Percentiles rank a stretch among this genome's conserved stretches.
phyloP scores from a whole-genome alignment of 2,888 invertebrate species.

The Drosophila mercatorum region DNA sequence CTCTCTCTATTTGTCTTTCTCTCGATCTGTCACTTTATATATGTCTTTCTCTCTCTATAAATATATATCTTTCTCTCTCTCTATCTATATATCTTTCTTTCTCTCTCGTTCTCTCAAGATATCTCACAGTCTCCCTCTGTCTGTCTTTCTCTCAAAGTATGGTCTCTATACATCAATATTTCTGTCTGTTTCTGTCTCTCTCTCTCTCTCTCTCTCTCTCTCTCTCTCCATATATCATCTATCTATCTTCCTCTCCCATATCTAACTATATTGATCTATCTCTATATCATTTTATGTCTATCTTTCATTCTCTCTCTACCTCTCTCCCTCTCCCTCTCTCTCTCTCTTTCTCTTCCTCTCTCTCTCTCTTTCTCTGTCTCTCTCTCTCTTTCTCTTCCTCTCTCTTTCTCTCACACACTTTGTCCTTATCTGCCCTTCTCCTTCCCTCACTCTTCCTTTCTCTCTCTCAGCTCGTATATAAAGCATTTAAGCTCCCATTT shows the following conservation, averaged over 20 bases:
- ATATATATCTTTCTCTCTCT: accelerated
- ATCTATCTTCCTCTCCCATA: too few species aligned
- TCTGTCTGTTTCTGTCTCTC: background rate
- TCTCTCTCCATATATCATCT: background rate
- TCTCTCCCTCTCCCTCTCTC: background rate
- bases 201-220: background rate
- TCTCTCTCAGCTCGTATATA: background rate
- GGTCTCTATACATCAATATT: too few species aligned
- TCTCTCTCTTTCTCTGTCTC: background rate
- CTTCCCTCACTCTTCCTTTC: background rate
- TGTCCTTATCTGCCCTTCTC: too few species aligned
- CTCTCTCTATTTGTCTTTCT: background rate
- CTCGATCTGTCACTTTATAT: background rate
- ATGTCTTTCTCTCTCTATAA: background rate
- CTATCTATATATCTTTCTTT: background rate
- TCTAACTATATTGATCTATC: too few species aligned
- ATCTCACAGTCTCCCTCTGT: background rate
- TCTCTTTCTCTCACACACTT: background rate
- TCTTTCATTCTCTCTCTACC: background rate
- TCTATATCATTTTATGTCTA: too few species aligned
- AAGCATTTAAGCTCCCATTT: background rate
- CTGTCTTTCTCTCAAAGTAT: background rate
- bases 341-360: background rate
- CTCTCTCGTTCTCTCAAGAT: background rate
- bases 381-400: background rate